These are phyloP conservation scores for Sylvia borin DNA, from an alignment of 2,797 vertebrate species.

Conservation along the genomic window DNA sequence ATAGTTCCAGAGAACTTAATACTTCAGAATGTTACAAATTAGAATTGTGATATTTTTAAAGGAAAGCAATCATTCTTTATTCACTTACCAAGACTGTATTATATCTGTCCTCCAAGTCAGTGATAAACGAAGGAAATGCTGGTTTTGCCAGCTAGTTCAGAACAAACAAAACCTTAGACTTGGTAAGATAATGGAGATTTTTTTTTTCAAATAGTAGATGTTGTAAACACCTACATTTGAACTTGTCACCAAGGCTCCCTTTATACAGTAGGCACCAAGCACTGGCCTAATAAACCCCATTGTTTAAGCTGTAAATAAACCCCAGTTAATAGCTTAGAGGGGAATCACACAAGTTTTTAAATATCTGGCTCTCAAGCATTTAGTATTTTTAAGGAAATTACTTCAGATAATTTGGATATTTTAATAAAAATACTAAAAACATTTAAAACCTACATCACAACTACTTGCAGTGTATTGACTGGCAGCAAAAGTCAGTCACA, in stretches of 20 bases:
- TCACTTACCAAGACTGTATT: conserved; percentile 64
- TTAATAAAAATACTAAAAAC: neutral
- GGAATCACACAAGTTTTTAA: neutral
- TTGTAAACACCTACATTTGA: neutral
- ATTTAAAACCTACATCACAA: neutral
- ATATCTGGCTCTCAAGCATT: neutral
- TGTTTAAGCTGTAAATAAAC: neutral
- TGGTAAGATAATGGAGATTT: neutral
- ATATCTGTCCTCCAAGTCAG: conserved; percentile 68
- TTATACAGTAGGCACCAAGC: neutral
- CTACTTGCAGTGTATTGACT: neutral
- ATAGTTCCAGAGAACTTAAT: neutral
- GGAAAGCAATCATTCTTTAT: neutral
- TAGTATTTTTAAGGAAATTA: neutral
- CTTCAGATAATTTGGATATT: neutral
- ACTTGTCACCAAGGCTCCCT: conserved; percentile 24
- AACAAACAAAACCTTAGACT: conserved; percentile 60
- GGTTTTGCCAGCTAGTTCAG: conserved; percentile 68
- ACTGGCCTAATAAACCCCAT: neutral
- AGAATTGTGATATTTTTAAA: neutral
- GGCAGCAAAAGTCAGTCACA: neutral
- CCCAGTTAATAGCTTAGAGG: neutral
- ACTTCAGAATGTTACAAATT: neutral
- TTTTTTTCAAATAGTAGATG: neutral
- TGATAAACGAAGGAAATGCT: conserved; percentile 66